A percentile compares a stretch with the other conserved stretches of the same genome.
phyloP scores from a whole-genome alignment of 2,113 vertebrate genomes.

The Callipepla californica region DNA sequence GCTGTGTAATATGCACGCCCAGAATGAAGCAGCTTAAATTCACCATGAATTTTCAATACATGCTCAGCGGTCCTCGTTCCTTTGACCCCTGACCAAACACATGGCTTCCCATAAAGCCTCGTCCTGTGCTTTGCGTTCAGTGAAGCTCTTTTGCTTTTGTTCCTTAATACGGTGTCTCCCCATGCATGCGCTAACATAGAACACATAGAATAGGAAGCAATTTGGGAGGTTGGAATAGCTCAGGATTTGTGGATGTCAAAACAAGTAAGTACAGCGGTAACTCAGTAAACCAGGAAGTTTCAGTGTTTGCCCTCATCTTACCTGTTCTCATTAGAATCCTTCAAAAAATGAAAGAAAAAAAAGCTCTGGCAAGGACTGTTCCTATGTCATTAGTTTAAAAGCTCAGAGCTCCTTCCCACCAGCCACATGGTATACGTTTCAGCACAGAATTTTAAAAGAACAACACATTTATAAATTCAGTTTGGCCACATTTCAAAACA shows the following conservation, averaged over 20 bases:
- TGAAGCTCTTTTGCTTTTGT: neutral
- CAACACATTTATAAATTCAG: neutral
- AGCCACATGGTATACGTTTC: neutral
- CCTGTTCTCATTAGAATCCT: slow-evolving; percentile 3
- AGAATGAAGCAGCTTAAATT: neutral
- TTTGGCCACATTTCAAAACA: neutral
- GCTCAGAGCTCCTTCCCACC: neutral
- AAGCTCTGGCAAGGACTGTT: neutral
- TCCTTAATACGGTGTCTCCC: neutral
- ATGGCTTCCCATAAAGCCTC: neutral
- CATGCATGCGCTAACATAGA: neutral
- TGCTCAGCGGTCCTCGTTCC: neutral
- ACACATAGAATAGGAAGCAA: neutral
- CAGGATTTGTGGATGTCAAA: slow-evolving; percentile 15
- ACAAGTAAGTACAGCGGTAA: slow-evolving; percentile 15
- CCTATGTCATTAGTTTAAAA: neutral
- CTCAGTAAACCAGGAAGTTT: slow-evolving; percentile 28
- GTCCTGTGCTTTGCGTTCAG: neutral
- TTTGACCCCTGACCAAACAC: neutral
- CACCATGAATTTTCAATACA: neutral
- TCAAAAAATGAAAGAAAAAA: no score
- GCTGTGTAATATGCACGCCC: accelerated
- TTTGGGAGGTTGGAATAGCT: neutral
- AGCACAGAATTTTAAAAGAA: neutral
- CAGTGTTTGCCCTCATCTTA: neutral